Base-by-base conservation (phyloP, 1,140 invertebrate genomes). In the Cyclina sinensis region DNA sequence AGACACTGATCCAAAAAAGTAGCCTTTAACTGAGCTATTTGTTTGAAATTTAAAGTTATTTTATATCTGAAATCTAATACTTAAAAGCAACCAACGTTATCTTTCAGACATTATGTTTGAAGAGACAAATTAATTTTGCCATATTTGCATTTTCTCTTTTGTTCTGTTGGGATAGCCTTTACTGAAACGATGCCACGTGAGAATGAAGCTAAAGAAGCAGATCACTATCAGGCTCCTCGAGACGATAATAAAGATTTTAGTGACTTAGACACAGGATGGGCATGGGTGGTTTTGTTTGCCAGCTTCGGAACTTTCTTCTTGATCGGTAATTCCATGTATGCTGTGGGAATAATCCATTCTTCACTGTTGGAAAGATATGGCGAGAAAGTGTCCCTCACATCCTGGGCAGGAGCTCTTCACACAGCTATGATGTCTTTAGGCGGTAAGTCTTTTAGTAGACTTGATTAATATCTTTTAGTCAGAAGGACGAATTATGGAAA, bases 321-420 rank as follows among this genome's bases (percentile, higher is more conserved):
- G 39, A 7, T 81, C 1, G 79, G 79, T 14, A 16, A 27, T 43
- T 30, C 79, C 12, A 35, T 81, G 18, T 81, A 81, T 27, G 79
- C 79, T 43, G 79, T 81, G 1, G 79, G 79, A n/a, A 59, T 81
- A 30, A 81, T 65, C 14, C 79, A 81, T 35, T 39, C 57, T 16
- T 21, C 39, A 9, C 27, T 81, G n/a, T 27, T 81, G 3, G 79
- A 81, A 5, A 51, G 59, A n/a, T 81, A 81, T 81, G 27, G 48
- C 5, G 46, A 59, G 48, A 81, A 32, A 18, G 27, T 81, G 16
- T 39, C 79, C 2, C 54, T 81, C 2, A 81, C 79, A 30, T 81
- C 79, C 54, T 81, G 79, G 79, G 79, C 79, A 62, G 79, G 79
- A 27, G 79, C 79, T 24, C 35, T 81, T 11, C 79, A 81, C 30